Percentiles rank a stretch among this genome's conserved stretches.
Conservation (phyloP, 1,140 invertebrate genomes). For the Cotesia chilonis region DNA sequence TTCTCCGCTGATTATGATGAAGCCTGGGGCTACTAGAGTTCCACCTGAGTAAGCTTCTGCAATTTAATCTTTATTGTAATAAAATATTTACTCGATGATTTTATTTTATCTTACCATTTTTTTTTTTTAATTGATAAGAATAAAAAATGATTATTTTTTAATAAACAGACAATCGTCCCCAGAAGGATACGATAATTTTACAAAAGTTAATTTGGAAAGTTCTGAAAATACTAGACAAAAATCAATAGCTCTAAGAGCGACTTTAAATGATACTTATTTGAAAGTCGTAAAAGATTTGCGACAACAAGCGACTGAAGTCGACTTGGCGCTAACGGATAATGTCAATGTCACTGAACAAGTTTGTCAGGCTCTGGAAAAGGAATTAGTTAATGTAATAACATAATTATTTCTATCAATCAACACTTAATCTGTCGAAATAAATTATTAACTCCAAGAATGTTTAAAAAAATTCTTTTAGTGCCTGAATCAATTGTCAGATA, state of each 20-base stretch:
- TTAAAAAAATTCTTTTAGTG: conserved; percentile 57
- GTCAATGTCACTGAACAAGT: conserved; percentile 75
- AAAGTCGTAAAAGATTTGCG: conserved; percentile 76
- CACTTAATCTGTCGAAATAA: neutral
- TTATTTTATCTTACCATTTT: too few species aligned
- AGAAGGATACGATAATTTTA: conserved; percentile 77
- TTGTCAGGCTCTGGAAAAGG: conserved; percentile 72
- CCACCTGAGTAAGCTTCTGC: conserved; percentile 68
- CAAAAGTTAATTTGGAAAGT: conserved; percentile 71
- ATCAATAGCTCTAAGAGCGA: conserved; percentile 71
- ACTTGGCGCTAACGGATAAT: conserved; percentile 72
- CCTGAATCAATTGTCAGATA: conserved; percentile 73
- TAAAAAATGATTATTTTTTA: conserved; percentile 15
- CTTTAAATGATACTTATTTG: conserved; percentile 71
- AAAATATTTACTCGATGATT: too few species aligned
- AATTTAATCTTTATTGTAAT: neutral
- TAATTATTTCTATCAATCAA: too few species aligned
- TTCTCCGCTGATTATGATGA: conserved; percentile 73
- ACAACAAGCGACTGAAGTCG: conserved; percentile 77
- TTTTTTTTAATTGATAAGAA: neutral
- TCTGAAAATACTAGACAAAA: conserved; percentile 72
- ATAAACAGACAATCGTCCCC: conserved; percentile 71
- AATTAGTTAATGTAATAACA: conserved; percentile 68
- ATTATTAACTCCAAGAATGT: conserved; percentile 30
- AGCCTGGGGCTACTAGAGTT: conserved; percentile 75